Evolutionary conservation across 2,888 invertebrate species (phyloP), one percentile per base, ranked within the genome.

Genomic region (Lysandra bellargus): DNA sequence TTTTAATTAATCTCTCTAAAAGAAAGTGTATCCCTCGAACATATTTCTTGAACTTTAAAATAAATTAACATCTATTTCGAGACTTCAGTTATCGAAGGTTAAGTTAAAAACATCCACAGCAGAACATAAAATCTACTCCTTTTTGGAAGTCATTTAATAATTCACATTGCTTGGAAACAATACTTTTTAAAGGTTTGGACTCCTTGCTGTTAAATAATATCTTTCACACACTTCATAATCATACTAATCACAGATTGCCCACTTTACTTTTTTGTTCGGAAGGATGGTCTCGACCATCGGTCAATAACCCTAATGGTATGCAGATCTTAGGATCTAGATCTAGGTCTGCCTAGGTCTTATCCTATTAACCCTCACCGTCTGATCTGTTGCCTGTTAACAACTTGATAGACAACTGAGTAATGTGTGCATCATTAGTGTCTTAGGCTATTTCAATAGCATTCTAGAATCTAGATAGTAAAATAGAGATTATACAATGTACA

Each of bases 341-440:
- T 82, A 83, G 80, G 81, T 81, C 81, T 80, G 83, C 82, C 82
- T 81, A 84, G 84, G 84, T 85, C 64, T 30, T 69, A 69, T 69
- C 88, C 88, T 88, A 92, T 90, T 92, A 91, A 87, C 85, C 84
- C 81, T 80, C 85, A 85, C 88, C 86, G 85, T 84, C 89, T 87
- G 87, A 86, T 83, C 84, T 82, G 78, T 80, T 82, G 83, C 82
- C 81, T 82, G 80, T 81, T 80, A 80, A 76, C 78, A 78, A 37
- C 9, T 53, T 75, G 75, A 75, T 14, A 30, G 75, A 75, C 75
- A 53, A 9, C 44, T 75, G 44, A 75, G 49, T 30, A 75, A 75
- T 75, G 74, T 44, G 74, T 7, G 7, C 75, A 53, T 53, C 75
- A 75, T 75, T 53, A 75, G 75, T 74, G n/a, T 75, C 53, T 53